A percentile compares a stretch with the other conserved stretches of the same genome.
These are phyloP conservation scores for Ahaetulla prasina DNA, from an alignment of 2,113 vertebrate species.

Conservation along the genomic window DNA sequence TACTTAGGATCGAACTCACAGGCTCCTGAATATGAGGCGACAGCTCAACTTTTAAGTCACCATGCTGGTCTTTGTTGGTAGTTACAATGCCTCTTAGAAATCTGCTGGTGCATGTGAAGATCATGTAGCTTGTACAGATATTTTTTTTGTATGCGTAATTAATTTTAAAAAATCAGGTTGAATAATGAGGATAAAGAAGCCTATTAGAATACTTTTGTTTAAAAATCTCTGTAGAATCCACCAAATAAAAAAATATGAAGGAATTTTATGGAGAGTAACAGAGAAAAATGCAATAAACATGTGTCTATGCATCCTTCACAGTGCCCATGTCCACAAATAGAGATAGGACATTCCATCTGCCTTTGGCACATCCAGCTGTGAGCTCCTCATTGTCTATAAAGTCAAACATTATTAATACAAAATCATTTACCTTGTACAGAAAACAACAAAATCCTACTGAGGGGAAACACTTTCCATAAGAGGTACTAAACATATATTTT, in stretches of 20 bases:
- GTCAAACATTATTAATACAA: too few relatives aligned
- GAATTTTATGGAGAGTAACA: background rate
- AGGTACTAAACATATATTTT: background rate
- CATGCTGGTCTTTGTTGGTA: background rate
- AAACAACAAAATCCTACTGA: background rate
- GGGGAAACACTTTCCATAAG: background rate
- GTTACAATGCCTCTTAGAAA: background rate
- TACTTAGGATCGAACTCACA: background rate
- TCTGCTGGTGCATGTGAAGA: background rate
- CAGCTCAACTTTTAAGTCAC: background rate
- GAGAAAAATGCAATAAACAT: background rate
- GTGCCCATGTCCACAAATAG: background rate
- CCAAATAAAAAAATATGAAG: background rate
- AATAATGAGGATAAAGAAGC: background rate
- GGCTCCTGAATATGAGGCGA: background rate
- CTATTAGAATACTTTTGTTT: too few relatives aligned
- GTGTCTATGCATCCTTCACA: background rate
- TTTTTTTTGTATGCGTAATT: background rate
- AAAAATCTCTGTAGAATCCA: background rate
- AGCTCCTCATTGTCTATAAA: background rate
- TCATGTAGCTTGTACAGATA: background rate
- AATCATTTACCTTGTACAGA: background rate
- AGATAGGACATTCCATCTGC: background rate
- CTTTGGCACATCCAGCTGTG: background rate
- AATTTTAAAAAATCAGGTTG: background rate